phyloP scores from a whole-genome alignment of 2,888 invertebrate species.

The Gibbula magus region DNA sequence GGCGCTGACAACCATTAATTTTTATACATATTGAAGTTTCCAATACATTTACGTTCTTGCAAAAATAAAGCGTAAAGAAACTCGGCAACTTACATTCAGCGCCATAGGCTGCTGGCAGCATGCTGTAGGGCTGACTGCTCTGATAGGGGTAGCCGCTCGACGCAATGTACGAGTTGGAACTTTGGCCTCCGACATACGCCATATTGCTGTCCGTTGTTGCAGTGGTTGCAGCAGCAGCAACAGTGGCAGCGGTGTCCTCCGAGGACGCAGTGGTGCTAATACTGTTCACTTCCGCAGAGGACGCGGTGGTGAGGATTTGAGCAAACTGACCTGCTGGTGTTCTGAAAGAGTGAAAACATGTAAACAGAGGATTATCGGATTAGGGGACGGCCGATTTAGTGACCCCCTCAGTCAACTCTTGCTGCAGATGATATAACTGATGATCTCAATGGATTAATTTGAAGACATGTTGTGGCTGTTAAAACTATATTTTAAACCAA shows the following conservation, averaged over 20 bases:
- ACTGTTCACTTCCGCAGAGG: slow-evolving; percentile 6
- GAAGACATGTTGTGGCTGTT: no score
- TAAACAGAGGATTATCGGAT: neutral
- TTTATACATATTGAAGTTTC: no score
- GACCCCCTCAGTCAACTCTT: no score
- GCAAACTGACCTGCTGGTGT: slow-evolving; percentile 10
- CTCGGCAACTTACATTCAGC: slow-evolving; percentile 35
- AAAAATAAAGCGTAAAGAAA: neutral
- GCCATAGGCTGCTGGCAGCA: slow-evolving; percentile 37
- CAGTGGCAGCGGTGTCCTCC: slow-evolving; percentile 9
- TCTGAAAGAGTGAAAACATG: neutral
- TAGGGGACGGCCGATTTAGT: neutral
- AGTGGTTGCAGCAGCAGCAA: slow-evolving; percentile 12
- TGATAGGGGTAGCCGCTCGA: slow-evolving; percentile 43
- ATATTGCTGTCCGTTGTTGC: slow-evolving; percentile 16
- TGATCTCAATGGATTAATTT: no score
- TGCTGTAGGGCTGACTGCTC: slow-evolving; percentile 37
- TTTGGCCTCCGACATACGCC: slow-evolving; percentile 45
- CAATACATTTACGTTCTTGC: neutral
- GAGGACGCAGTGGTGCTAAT: neutral
- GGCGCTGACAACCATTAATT: no score
- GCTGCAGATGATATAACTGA: no score
- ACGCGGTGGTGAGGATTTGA: slow-evolving; percentile 18
- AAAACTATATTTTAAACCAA: no score
- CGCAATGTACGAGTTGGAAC: slow-evolving; percentile 43